Percentiles rank a stretch among this genome's conserved stretches.
Conservation (phyloP, 1,140 invertebrate species). For the Drosophila nigromelanica region DNA sequence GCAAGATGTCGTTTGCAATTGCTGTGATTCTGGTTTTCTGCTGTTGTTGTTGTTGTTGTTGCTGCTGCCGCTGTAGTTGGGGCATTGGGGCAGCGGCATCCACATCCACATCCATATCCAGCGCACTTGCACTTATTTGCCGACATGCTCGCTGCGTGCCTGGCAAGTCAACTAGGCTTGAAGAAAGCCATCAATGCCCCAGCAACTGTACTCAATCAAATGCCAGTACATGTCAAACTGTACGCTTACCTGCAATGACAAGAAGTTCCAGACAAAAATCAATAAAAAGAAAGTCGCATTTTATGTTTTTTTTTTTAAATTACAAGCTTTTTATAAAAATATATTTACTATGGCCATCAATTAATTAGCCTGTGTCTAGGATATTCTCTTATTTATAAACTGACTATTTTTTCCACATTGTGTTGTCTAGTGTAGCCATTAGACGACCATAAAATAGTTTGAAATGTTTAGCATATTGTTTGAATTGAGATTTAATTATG, state of each 20-base stretch:
- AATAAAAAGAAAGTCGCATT: constrained; percentile 2
- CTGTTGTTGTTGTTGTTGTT: constrained; percentile 1
- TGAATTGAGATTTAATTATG: constrained; percentile 81
- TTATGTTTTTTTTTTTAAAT: too few relatives aligned
- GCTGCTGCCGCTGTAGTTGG: constrained; percentile 40
- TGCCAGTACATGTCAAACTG: constrained; percentile 28
- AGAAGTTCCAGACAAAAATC: constrained; percentile 28
- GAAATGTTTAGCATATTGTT: constrained; percentile 79
- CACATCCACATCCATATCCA: constrained; percentile 23
- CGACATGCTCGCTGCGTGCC: constrained; percentile 45
- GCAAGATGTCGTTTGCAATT: constrained; percentile 57
- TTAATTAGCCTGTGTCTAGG: too few relatives aligned
- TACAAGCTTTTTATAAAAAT: too few relatives aligned
- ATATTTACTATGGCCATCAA: too few relatives aligned
- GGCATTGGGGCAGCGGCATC: constrained; percentile 62
- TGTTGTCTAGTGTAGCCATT: constrained; percentile 33
- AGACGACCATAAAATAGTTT: constrained; percentile 65
- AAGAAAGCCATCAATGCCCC: constrained; percentile 18
- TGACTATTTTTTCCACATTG: constrained; percentile 1
- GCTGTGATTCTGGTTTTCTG: constrained; percentile 60
- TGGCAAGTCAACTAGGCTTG: constrained; percentile 43
- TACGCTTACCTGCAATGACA: constrained; percentile 61
- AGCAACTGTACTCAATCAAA: constrained; percentile 15
- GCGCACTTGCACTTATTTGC: constrained; percentile 69
- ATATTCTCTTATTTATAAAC: too few relatives aligned